These are phyloP conservation scores for Toxostoma redivivum DNA, from an alignment of 2,113 vertebrate species.

Conservation along the genomic window DNA sequence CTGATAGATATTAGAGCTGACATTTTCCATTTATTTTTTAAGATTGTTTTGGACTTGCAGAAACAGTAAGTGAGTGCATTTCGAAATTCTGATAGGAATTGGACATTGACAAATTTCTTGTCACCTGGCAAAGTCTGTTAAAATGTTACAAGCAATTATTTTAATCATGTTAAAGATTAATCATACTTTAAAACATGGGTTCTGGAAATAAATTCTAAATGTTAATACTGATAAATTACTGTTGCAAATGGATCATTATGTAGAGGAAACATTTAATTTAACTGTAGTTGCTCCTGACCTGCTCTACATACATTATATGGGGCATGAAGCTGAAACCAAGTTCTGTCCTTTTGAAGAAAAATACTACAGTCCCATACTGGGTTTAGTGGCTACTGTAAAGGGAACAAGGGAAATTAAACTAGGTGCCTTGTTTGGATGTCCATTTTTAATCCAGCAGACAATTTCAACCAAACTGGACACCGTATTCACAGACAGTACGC, in stretches of 20 bases:
- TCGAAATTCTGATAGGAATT: background rate
- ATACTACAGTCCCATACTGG: background rate
- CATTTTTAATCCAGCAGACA: background rate
- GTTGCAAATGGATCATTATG: background rate
- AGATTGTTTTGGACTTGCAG: slow-evolving; percentile 8
- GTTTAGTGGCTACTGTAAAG: background rate
- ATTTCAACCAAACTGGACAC: background rate
- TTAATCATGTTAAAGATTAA: slow-evolving; percentile 39
- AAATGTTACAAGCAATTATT: slow-evolving; percentile 47
- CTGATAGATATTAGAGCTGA: background rate
- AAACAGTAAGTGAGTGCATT: background rate
- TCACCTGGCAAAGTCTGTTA: slow-evolving; percentile 35
- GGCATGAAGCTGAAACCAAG: background rate
- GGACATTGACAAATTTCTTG: slow-evolving; percentile 40
- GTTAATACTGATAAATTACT: slow-evolving; percentile 37
- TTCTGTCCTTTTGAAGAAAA: background rate
- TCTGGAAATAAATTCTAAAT: slow-evolving; percentile 52
- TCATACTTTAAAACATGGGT: background rate
- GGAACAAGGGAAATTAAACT: background rate
- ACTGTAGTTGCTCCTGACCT: background rate
- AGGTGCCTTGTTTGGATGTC: background rate
- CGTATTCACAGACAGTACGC: background rate
- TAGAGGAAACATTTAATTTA: slow-evolving; percentile 43
- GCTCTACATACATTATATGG: background rate
- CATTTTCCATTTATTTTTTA: slow-evolving; percentile 30